These are phyloP conservation scores for Stratiolaelaps scimitus DNA, from an alignment of 1,140 invertebrate species.

Conservation along the genomic window DNA sequence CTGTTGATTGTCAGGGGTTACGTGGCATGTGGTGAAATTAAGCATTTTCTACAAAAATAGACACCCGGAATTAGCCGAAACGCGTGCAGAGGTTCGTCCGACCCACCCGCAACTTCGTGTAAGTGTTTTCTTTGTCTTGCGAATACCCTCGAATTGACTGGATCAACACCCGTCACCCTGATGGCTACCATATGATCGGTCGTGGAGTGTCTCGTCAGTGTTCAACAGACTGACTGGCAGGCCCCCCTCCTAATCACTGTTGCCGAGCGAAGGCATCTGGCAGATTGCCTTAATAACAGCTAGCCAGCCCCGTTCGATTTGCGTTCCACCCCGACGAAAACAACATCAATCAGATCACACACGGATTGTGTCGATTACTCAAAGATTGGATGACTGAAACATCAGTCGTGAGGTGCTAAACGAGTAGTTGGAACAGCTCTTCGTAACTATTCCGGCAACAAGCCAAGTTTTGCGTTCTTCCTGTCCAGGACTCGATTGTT, in stretches of 20 bases:
- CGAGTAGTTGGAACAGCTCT: too few species aligned
- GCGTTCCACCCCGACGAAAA: background rate
- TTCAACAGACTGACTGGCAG: background rate
- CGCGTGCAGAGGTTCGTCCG: background rate
- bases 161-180: slow-evolving; percentile 1
- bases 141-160: background rate
- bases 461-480: too few species aligned
- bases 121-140: background rate
- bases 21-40: slow-evolving; percentile 27
- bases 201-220: background rate
- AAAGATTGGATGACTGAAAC: too few species aligned
- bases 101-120: background rate
- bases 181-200: slow-evolving; percentile 28
- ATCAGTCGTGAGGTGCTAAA: too few species aligned
- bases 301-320: background rate
- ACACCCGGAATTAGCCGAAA: background rate
- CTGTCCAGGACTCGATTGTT: too few species aligned
- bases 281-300: background rate
- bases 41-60: slow-evolving; percentile 12
- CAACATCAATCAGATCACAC: background rate
- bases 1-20: slow-evolving; percentile 19
- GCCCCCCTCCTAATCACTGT: background rate
- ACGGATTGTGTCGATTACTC: background rate
- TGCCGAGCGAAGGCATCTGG: background rate
- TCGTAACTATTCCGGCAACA: too few species aligned